These are phyloP conservation scores for Drosophila anceps DNA, from an alignment of 2,888 invertebrate genomes.

Conservation along the genomic window DNA sequence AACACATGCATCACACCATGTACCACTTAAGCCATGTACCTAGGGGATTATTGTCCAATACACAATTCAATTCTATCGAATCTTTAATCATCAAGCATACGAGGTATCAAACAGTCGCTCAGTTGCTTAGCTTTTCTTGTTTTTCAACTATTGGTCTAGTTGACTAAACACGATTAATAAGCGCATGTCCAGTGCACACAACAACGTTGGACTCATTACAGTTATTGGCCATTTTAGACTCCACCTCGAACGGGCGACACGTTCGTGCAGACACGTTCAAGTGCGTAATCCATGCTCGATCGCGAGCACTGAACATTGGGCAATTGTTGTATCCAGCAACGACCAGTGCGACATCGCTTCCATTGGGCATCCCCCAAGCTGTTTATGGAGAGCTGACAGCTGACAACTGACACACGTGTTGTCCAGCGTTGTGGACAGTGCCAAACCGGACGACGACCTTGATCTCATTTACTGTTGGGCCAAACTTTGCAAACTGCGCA, in stretches of 20 bases:
- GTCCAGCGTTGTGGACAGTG: slow-evolving; percentile 12
- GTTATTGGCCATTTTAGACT: slow-evolving; percentile 6
- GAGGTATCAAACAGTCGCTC: neutral
- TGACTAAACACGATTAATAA: slow-evolving; percentile 2
- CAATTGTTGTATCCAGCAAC: slow-evolving; percentile 40
- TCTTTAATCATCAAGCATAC: too few species aligned
- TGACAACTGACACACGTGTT: slow-evolving; percentile 30
- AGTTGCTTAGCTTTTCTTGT: neutral
- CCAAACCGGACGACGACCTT: slow-evolving; percentile 34
- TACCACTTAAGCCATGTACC: neutral
- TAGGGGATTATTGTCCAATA: neutral
- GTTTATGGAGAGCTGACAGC: slow-evolving; percentile 24
- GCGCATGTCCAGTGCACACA: slow-evolving; percentile 35
- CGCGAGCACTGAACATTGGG: slow-evolving; percentile 2
- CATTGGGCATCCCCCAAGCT: slow-evolving; percentile 17
- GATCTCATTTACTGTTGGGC: slow-evolving; percentile 13
- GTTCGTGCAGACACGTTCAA: slow-evolving; percentile 45
- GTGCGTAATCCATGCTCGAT: slow-evolving; percentile 41
- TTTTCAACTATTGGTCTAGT: neutral
- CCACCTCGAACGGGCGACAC: slow-evolving; percentile 31
- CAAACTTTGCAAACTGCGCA: neutral
- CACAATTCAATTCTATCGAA: neutral
- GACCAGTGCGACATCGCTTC: slow-evolving; percentile 11
- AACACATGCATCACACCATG: too few species aligned
- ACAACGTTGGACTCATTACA: slow-evolving; percentile 24